Evolutionary conservation across 2,888 invertebrate species (phyloP), one percentile per base, ranked within the genome.

Genomic region (Apotomis betuletana): DNA sequence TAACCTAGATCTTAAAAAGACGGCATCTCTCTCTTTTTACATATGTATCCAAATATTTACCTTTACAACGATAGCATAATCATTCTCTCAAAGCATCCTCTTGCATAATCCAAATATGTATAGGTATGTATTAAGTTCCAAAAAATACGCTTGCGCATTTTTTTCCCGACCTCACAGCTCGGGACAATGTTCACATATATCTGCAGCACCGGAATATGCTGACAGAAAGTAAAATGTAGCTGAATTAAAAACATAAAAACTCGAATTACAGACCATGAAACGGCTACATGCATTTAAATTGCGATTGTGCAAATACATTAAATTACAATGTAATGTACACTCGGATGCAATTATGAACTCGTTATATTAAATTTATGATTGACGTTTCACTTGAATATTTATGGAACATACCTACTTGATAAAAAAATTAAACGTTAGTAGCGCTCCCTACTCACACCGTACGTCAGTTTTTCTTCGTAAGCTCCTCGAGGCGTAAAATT

Each of bases 381-480:
- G 3, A 49, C n/a, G 61, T 51, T 15, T 51, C 3, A 61, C 36
- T 49, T 49, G 9, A 49, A 49, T 49, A 49, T 49, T 49, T 10
- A 49, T 49, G 49, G 49, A 27, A 27, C 27, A 27, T 49, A 49
- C 3, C 49, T 49, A 49, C 41, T 51, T 49, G 41, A 51, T 64
- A 63, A 70, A 58, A 52, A 63, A 49, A 57, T 6, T 36, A 38
- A 5, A 51, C 12, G 41, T 15, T 63, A 15, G 49, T 15, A 63
- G 49, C 27, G 63, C 63, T 63, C 27, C 36, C 80, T n/a, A n/a
- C n/a, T 77, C 80, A 80, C 80, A 81, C 82, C 82, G 84, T 85
- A 88, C 87, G 87, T 87, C 89, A 90, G 91, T 92, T 92, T 92
- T 92, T 92, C 90, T 89, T 89, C 87, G 86, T 91, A 91, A 92